Base-by-base conservation (phyloP, 2,113 vertebrate species). In the Meriones unguiculatus region DNA sequence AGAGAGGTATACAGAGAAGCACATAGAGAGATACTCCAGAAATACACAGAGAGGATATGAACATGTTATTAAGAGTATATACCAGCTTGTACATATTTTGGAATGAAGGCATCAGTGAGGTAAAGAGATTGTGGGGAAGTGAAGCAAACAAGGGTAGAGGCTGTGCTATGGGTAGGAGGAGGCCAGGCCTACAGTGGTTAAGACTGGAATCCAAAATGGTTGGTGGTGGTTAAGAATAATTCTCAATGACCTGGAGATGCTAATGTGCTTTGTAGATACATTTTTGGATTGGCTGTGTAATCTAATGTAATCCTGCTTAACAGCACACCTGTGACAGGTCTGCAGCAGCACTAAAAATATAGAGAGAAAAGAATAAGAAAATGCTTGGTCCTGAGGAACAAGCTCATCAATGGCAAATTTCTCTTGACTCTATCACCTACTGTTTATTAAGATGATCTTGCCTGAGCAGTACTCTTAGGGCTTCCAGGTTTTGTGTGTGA, bases 31-130 rank as follows among this genome's bases (percentile, higher is more conserved):
- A 54, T 14, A 78, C 13, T n/a, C 32, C 18, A 57, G 52, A 78
- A 10, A 62, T 28, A 62, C 46, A 38, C 3, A 82, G 35, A n/a
- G n/a, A 38, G 24, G n/a, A 25, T 17, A 17, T 62, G 46, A 11
- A 1, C 5, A 3, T 30, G 4, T 9, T 25, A n/a, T 32, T 1
- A 20, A 57, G 15, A 59, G 2, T 7, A 10, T 14, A 8, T 32
- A 20, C n/a, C 81, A 30, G 8, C 1, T 2, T 38, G 70, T 24
- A 62, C 50, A 14, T 24, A 10, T 30, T 59, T 46, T 30, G 15
- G 64, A n/a, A n/a, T 50, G 38, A 54, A 73, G 72, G 41, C 24
- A 65, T 11, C 41, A 73, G 10, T 17, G 22, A 91, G 46, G 17
- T 5, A 6, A n/a, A 38, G 20, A 50, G 2, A 65, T 2, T 52